phyloP scores from a whole-genome alignment of 2,797 vertebrate genomes.

The Anas capensis region DNA sequence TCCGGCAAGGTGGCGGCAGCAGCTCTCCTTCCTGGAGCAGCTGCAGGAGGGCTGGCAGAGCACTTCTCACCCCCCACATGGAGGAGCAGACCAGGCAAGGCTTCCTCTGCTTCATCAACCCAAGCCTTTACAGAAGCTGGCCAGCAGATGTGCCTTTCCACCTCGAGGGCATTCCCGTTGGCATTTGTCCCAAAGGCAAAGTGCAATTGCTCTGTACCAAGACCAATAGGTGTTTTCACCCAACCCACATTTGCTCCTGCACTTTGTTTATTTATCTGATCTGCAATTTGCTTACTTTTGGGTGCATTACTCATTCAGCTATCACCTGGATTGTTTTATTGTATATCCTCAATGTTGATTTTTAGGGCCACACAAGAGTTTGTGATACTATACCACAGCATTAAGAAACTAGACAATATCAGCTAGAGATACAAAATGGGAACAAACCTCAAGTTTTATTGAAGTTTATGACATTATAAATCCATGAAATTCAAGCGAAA shows the following conservation, averaged over 20 bases:
- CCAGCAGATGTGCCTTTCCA: background rate
- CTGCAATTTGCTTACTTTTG: background rate
- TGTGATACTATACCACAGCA: background rate
- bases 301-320: background rate
- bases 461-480: background rate
- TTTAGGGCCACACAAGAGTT: background rate
- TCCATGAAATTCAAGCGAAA: background rate
- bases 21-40: background rate
- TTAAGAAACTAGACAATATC: background rate
- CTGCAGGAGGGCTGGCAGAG: background rate
- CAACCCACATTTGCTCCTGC: background rate
- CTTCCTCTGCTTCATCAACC: background rate
- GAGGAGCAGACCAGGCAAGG: background rate
- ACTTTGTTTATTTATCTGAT: background rate
- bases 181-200: background rate
- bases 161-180: background rate
- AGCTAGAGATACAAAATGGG: fast-evolving
- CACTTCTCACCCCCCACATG: background rate
- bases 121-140: background rate
- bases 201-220: background rate
- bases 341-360: background rate
- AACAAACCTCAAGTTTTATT: background rate
- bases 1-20: background rate
- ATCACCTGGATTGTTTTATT: background rate
- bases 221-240: background rate